Evolutionary conservation across 2,888 invertebrate species (phyloP), one percentile per base, ranked within the genome.

Genomic region (Eretmocerus hayati): DNA sequence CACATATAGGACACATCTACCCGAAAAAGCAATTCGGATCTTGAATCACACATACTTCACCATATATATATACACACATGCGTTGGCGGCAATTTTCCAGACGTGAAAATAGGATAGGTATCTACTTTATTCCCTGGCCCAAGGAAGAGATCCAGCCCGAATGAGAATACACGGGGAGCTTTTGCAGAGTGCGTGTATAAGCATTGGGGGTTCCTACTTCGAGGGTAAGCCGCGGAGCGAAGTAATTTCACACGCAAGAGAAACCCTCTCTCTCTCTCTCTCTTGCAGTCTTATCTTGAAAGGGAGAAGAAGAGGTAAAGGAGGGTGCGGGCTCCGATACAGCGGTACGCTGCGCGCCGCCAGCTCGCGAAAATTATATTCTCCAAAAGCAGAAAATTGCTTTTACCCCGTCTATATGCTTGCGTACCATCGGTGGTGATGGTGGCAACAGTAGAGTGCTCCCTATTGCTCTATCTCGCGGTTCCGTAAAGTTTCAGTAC

Each of bases 201-300:
- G n/a, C n/a, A n/a, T n/a, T n/a, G n/a, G n/a, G n/a, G n/a, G n/a
- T n/a, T n/a, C n/a, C n/a, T n/a, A n/a, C n/a, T n/a, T 63, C 65
- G 63, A 63, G 68, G 66, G 65, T 68, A 69, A 70, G 66, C 67
- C 70, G 63, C 66, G 65, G 59, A 65, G 68, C 68, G 61, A 67
- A 71, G 69, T 71, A 70, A 71, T 71, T 71, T 70, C 67, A 67
- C 67, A 66, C 67, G 43, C 9, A 32, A 5, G 36, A 40, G 23
- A n/a, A 21, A 37, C 16, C 37, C 16, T 18, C 19, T 30, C 13
- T 8, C n/a, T 22, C 13, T 9, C 33, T 15, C n/a, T n/a, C n/a
- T n/a, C n/a, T n/a, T 30, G 23, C 16, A 62, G 61, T 64, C 66
- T 66, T 67, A 66, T 67, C 67, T 65, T 52, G 59, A 15, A 5